These are phyloP conservation scores for Coelopa pilipes DNA, from an alignment of 2,888 invertebrate genomes.

Conservation along the genomic window DNA sequence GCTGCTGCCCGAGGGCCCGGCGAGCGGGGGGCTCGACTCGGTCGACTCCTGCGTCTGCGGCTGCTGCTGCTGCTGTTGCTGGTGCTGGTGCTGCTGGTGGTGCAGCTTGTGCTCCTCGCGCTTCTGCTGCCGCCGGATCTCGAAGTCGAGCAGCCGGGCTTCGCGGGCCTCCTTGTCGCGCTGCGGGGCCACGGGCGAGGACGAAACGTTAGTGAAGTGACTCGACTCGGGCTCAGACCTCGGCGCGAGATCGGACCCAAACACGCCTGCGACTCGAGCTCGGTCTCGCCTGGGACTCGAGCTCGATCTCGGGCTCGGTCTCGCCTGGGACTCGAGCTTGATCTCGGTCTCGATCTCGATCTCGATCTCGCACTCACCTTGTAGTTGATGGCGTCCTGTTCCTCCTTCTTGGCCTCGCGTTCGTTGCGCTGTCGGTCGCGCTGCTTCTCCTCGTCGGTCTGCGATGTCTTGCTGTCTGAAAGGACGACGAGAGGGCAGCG, in stretches of 20 bases:
- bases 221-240: not conserved
- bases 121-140: constrained; percentile 66
- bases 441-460: constrained; percentile 68
- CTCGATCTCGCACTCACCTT: constrained; percentile 55
- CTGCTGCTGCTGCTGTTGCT: constrained; percentile 48
- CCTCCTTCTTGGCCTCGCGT: constrained; percentile 66
- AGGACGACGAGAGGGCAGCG: constrained; percentile 4
- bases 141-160: constrained; percentile 66
- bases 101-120: constrained; percentile 65
- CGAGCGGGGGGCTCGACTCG: constrained; percentile 47
- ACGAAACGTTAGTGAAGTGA: not conserved
- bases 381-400: constrained; percentile 67
- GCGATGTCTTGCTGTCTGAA: constrained; percentile 67
- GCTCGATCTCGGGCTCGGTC: too few relatives aligned
- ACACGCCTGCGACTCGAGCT: too few relatives aligned
- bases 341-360: constrained; percentile 18
- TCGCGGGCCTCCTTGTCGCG: constrained; percentile 66
- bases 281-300: too few relatives aligned
- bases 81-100: constrained; percentile 60
- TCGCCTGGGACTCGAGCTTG: too few relatives aligned
- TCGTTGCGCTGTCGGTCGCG: constrained; percentile 67
- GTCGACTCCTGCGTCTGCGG: constrained; percentile 41
- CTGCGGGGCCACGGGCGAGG: constrained; percentile 46
- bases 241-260: too few relatives aligned
- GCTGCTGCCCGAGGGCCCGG: constrained; percentile 42